Percentiles rank a stretch among this genome's conserved stretches.
Conservation (phyloP, 64 coral and sea anemone genomes). For the Catalaphyllia jardinei region DNA sequence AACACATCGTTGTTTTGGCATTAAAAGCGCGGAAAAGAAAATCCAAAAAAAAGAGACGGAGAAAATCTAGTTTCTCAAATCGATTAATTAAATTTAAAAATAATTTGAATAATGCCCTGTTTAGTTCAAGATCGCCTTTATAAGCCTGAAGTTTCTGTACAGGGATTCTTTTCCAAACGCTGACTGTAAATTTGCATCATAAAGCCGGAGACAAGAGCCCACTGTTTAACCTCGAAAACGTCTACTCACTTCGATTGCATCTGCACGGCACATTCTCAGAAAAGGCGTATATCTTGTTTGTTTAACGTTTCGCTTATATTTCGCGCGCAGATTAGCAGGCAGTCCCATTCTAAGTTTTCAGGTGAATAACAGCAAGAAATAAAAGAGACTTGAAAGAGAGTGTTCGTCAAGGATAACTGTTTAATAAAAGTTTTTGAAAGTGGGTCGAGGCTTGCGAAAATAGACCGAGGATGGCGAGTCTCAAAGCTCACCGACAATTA, state of each 20-base stretch:
- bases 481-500: conserved; percentile 49
- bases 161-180: not conserved
- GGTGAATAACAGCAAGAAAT: not conserved
- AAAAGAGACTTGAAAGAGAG: not conserved
- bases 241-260: not conserved
- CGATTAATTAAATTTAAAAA: not conserved
- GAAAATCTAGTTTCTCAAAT: not conserved
- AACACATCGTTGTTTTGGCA: not conserved
- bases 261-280: not conserved
- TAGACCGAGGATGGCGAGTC: not conserved
- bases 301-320: conserved; percentile 30
- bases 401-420: not conserved
- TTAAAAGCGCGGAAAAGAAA: not conserved
- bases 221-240: not conserved
- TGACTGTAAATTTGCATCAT: conserved; percentile 19
- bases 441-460: not conserved
- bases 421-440: conserved; percentile 16
- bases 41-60: not conserved
- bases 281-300: conserved; percentile 25
- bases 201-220: not conserved
- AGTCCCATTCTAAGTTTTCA: not conserved
- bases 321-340: not conserved
- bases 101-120: not conserved
- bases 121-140: not conserved
- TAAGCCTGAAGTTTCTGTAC: not conserved